Base-by-base conservation (phyloP, 1,140 invertebrate genomes). In the Dryas iulia region DNA sequence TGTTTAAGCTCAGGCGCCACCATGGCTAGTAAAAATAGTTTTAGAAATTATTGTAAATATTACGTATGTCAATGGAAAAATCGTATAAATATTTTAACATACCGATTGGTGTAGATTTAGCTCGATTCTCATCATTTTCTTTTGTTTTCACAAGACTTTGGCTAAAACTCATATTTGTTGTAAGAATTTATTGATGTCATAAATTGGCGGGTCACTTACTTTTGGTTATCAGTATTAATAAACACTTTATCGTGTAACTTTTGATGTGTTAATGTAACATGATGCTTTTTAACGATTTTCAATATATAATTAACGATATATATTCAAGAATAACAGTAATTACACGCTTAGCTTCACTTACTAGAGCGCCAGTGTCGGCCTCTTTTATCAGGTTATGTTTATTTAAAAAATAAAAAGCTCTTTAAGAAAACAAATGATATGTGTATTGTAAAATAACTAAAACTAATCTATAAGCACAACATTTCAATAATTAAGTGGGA, bases 1-100 rank as follows among this genome's bases (percentile, higher is more conserved):
- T 88, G 87, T 72, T 90, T 90, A 4, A 90, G 58, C 70, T 91
- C 89, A 2, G 89, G 89, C 7, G 89, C 89, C 60, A 91, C 89
- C 83, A 83, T 91, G 25, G 89, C 87, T 91, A 70, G 39, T 18
- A 76, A 7, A 66, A 30, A 60, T 18, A 18, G 7, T 47, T 39
- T 18, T 18, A 2, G 66, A 60, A 14, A 62, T 65, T 54, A 33
- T 66, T 39, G 56, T 39, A 59, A 18, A 62, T 47, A 68, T 62
- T 71, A 69, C 12, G n/a, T 33, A 54, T 21, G 18, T 35, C 39
- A 24, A 23, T 23, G 12, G 24, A 24, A 21, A 54, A 39, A 59
- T 10, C 30, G 10, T 59, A 28, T 59, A 18, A 63, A 31, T 24
- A 10, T 11, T 61, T n/a, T 39, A 52, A 82, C 79, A 65, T 77